Evolutionary conservation across 2,888 invertebrate genomes (phyloP), one percentile per base, ranked within the genome.

Genomic region (Eristalis tenax): DNA sequence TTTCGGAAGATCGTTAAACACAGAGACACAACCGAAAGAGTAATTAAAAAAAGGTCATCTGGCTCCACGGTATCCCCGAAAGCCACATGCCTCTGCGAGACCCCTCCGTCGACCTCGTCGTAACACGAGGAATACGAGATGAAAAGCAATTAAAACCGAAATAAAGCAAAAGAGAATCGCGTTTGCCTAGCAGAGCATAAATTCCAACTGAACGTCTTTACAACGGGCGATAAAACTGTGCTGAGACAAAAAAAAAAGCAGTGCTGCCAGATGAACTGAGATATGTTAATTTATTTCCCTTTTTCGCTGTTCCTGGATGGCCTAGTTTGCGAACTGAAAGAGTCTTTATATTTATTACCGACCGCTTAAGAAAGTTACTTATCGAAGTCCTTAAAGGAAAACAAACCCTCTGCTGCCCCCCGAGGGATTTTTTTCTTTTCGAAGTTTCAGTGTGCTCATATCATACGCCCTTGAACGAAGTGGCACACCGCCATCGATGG

Each of bases 111-210:
- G 26, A 23, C 28, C n/a, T 32, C n/a, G 10, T 28, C 23, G 13
- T 18, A 75, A 56, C 22, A 64, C 63, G 70, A 74, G 56, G 40
- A 56, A 73, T 50, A 50, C 50, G 70, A 59, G 66, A 80, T 26
- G 66, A 73, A 85, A 77, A 81, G 64, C 64, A 77, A 81, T 77
- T 82, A 77, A 74, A 73, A 70, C 23, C 15, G 40, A 59, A 76
- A 68, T 61, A 79, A 76, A 64, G 65, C 56, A 23, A 69, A 69
- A 56, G 64, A 81, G 75, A 85, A 73, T 69, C 77, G 64, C 73
- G 63, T 82, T 77, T 74, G 76, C 59, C 65, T 78, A 78, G 61
- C 65, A 32, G 68, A 85, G 82, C 85, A 85, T 85, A 77, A 85
- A 85, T 43, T 69, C 70, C 63, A 18, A 38, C 38, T 68, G 57